A percentile compares a stretch with the other conserved stretches of the same genome.
These are phyloP conservation scores for Todiramphus saurophagus DNA, from an alignment of 2,113 vertebrate genomes.

Conservation along the genomic window DNA sequence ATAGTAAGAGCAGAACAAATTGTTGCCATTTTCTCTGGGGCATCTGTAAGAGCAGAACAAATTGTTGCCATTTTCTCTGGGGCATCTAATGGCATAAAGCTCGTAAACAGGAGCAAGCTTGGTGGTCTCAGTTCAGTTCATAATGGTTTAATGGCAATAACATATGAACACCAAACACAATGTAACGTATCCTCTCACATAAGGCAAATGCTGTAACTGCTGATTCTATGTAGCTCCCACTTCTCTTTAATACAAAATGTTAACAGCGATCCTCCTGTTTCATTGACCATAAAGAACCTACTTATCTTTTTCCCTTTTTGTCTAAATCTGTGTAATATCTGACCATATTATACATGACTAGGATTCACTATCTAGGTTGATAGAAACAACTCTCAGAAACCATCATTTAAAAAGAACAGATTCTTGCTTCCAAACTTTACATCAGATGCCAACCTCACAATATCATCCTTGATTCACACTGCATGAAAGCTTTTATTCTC, in stretches of 20 bases:
- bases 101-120: neutral
- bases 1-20: neutral
- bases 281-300: neutral
- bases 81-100: neutral
- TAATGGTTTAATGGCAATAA: neutral
- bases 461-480: slow-evolving; percentile 49
- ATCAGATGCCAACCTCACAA: slow-evolving; percentile 61
- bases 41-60: neutral
- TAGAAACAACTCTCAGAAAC: slow-evolving; percentile 13
- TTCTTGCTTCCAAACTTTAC: slow-evolving; percentile 52
- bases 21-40: neutral
- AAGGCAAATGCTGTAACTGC: neutral
- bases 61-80: neutral
- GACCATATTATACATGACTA: neutral
- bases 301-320: neutral
- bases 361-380: neutral
- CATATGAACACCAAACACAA: neutral
- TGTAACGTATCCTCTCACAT: neutral
- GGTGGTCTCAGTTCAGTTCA: neutral
- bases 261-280: neutral
- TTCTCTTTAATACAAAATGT: neutral
- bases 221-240: neutral
- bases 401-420: slow-evolving; percentile 32
- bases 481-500: slow-evolving; percentile 68
- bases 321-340: neutral